Evolutionary conservation across 2,888 invertebrate genomes (phyloP), one percentile per base, ranked within the genome.

Genomic region (Macrosiphum euphorbiae): DNA sequence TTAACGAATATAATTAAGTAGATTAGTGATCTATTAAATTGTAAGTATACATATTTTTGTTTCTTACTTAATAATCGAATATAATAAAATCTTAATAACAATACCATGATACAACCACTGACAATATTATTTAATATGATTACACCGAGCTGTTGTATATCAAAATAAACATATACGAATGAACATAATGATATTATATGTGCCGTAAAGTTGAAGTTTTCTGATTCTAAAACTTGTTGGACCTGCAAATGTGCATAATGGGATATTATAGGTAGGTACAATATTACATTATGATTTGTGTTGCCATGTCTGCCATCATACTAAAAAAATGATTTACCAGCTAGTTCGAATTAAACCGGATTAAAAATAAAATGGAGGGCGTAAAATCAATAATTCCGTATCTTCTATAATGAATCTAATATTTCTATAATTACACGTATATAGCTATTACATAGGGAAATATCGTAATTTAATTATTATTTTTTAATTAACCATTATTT

Each of bases 321-420:
- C 50, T 44, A 44, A 35, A 44, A 44, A 44, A 50, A 52, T 52
- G n/a, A 88, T 88, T n/a, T 20, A 78, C 78, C 78, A 35, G 35
- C 78, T 35, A 52, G 88, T 88, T 88, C 88, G 52, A 88, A 52
- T 88, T 35, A 88, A 88, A 88, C 88, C 44, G 26, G 88, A 50
- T 88, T 88, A n/a, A n/a, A 52, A 50, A 52, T 87, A 87, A 87
- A 52, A 50, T 35, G 88, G 50, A 88, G 88, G 52, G 88, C 88
- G 88, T 88, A 88, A 52, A 88, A 88, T 88, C 44, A 88, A 88
- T 88, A 88, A 50, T 52, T 88, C 35, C 50, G 28, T 87, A 87
- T 87, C 88, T 35, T 88, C 11, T 11, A 52, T n/a, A 35, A 88
- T 35, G 52, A 52, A 88, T 88, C n/a, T 52, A 52, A 87, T 28